Percentiles rank a stretch among this genome's conserved stretches.
These are phyloP conservation scores for Archips crataeganus DNA, from an alignment of 2,888 invertebrate species.

Conservation along the genomic window DNA sequence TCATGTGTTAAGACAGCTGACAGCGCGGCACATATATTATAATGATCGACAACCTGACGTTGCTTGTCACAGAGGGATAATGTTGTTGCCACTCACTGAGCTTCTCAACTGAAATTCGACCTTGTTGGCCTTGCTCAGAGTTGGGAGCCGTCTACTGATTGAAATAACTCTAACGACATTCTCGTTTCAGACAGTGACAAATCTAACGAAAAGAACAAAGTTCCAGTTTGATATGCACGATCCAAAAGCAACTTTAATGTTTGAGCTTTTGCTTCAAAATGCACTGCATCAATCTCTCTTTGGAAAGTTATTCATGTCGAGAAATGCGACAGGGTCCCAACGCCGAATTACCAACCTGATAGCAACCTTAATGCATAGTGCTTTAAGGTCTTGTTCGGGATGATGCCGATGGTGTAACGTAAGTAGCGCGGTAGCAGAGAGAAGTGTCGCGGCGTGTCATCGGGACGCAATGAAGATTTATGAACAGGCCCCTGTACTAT, in stretches of 20 bases:
- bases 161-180: conserved; percentile 57
- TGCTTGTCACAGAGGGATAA: conserved; percentile 84
- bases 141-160: conserved; percentile 45
- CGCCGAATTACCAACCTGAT: conserved; percentile 34
- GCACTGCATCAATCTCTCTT: conserved; percentile 53
- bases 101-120: conserved; percentile 49
- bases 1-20: conserved; percentile 84
- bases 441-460: conserved; percentile 85
- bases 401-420: conserved; percentile 51
- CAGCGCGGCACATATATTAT: conserved; percentile 84
- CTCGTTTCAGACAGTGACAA: conserved; percentile 59
- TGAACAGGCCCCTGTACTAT: conserved; percentile 73
- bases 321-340: conserved; percentile 67
- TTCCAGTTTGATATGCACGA: conserved; percentile 60
- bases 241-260: conserved; percentile 65
- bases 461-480: conserved; percentile 86
- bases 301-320: conserved; percentile 67
- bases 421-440: conserved; percentile 80
- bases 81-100: conserved; percentile 77
- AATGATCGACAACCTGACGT: conserved; percentile 85
- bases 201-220: conserved; percentile 82
- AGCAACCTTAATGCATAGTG: conserved; percentile 45
- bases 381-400: conserved; percentile 50
- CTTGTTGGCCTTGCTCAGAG: conserved; percentile 45
- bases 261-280: conserved; percentile 56